Evolutionary conservation across 2,113 vertebrate species (phyloP).

Genomic region (Tenrec ecaudatus): DNA sequence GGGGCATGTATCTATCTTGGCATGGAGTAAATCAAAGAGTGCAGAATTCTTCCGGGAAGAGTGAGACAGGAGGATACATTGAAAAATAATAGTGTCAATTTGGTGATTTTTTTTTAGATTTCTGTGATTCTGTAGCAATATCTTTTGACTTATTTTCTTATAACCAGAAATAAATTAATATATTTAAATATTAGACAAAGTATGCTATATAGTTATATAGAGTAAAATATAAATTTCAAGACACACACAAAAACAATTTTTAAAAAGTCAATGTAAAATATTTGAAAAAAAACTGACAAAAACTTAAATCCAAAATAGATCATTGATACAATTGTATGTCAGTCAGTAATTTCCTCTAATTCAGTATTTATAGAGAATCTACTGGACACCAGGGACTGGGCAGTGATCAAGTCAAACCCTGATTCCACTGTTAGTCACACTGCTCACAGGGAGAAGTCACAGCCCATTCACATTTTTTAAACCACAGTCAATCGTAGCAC

Average conservation of each 20-base stretch:
- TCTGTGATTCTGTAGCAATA: no score
- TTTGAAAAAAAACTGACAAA: not conserved
- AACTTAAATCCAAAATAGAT: not conserved
- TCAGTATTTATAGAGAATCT: not conserved
- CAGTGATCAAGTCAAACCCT: not conserved
- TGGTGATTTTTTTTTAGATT: no score
- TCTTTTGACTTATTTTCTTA: no score
- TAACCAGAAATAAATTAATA: no score
- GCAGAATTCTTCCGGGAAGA: no score
- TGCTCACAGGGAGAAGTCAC: not conserved
- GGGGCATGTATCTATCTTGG: not conserved
- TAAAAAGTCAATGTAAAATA: not conserved
- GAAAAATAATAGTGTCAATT: no score
- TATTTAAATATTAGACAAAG: no score
- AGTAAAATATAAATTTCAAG: conserved; percentile 42
- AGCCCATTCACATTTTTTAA: conserved; percentile 15
- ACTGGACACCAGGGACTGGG: not conserved
- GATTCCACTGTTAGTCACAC: no score
- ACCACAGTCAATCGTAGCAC: not conserved
- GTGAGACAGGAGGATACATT: no score
- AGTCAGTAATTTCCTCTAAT: not conserved
- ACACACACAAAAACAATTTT: not conserved
- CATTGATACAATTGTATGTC: not conserved
- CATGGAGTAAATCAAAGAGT: no score
- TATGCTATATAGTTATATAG: not conserved